Percentiles rank a stretch among this genome's conserved stretches.
Evolutionary conservation across 1,140 invertebrate genomes (phyloP).

Genomic region (Bursaphelenchus mucronatus): DNA sequence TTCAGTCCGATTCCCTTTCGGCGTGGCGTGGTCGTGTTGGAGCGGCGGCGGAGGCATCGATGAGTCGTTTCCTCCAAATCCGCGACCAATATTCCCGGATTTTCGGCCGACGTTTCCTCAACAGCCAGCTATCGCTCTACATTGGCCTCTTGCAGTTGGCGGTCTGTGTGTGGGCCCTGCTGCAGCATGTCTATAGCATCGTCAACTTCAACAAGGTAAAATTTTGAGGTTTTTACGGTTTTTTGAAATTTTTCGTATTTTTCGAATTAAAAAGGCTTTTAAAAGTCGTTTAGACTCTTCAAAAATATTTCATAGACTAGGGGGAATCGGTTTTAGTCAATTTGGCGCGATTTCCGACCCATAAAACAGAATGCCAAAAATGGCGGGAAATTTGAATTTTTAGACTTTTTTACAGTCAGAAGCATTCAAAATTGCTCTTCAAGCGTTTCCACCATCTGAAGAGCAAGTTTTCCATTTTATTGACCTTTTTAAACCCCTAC

Average conservation of each 20-base stretch:
- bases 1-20: too few species aligned
- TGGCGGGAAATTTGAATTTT: too few species aligned
- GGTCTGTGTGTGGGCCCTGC: constrained; percentile 51
- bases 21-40: background rate
- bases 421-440: too few species aligned
- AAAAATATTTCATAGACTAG: background rate
- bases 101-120: constrained; percentile 51
- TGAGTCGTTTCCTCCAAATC: constrained; percentile 26
- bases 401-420: too few species aligned
- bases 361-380: too few species aligned
- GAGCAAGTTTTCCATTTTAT: too few species aligned
- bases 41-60: constrained; percentile 9
- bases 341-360: too few species aligned
- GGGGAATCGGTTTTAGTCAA: too few species aligned
- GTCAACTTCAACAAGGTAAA: constrained; percentile 43
- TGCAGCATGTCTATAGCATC: constrained; percentile 53
- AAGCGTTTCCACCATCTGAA: too few species aligned
- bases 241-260: background rate
- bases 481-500: too few species aligned
- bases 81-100: constrained; percentile 45
- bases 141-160: constrained; percentile 50
- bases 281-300: constrained; percentile 1
- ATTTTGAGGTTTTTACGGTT: background rate
- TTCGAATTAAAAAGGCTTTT: background rate
- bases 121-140: constrained; percentile 48